These are phyloP conservation scores for Glaucidium brasilianum DNA, from an alignment of 2,113 vertebrate genomes.

Conservation along the genomic window DNA sequence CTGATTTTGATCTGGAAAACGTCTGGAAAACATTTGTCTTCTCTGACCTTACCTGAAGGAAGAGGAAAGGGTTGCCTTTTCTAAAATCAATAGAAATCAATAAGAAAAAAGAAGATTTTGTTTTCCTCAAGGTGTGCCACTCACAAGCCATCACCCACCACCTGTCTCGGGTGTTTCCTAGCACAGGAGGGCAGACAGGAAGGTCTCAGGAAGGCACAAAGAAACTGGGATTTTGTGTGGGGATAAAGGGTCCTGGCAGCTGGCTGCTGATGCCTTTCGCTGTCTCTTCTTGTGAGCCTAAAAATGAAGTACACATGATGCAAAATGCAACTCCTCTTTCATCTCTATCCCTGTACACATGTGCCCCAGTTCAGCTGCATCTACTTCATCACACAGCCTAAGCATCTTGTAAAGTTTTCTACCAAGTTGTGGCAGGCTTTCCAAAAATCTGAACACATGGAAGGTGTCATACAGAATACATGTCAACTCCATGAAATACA, in stretches of 20 bases:
- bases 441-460: neutral
- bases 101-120: neutral
- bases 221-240: neutral
- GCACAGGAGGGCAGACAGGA: neutral
- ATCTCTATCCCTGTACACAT: fast-evolving
- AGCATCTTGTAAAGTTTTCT: neutral
- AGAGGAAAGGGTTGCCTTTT: neutral
- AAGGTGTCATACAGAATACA: neutral
- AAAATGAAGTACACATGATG: fast-evolving
- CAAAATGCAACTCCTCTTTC: neutral
- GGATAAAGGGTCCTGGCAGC: neutral
- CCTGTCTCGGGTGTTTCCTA: neutral
- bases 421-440: neutral
- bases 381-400: neutral
- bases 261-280: neutral
- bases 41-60: neutral
- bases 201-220: neutral
- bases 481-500: neutral
- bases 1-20: neutral
- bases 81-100: neutral
- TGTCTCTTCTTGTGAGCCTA: neutral
- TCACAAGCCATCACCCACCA: neutral
- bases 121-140: neutral
- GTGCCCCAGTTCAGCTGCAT: neutral
- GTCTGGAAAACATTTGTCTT: neutral